Conservation (phyloP, 64 coral and sea anemone genomes). For the Hydrozoanthus tunicans region DNA sequence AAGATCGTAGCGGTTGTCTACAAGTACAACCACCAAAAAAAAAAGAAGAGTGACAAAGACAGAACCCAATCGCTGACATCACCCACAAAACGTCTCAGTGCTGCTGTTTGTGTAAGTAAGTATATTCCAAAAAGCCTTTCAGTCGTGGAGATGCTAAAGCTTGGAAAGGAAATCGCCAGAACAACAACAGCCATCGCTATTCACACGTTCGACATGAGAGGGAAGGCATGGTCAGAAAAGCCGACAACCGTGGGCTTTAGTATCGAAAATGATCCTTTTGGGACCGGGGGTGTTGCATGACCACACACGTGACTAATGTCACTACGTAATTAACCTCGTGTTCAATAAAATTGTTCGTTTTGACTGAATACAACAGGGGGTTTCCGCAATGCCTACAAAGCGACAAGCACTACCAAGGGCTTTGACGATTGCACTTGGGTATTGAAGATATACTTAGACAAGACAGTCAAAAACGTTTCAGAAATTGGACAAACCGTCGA, state of each 20-base stretch:
- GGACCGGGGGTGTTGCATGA: neutral
- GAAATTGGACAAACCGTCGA: neutral
- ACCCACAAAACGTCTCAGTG: conserved; percentile 4
- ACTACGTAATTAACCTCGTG: too few relatives aligned
- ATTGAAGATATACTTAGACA: conserved; percentile 6
- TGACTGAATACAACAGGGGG: neutral
- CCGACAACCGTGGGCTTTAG: conserved; percentile 5
- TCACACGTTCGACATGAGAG: conserved; percentile 28
- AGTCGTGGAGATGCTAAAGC: conserved; percentile 30
- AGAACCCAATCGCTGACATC: conserved; percentile 19
- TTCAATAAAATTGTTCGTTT: too few relatives aligned
- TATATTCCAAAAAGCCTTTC: conserved; percentile 39
- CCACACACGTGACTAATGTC: too few relatives aligned
- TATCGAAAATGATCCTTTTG: conserved; percentile 16
- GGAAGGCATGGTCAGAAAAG: conserved; percentile 1
- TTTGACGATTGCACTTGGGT: conserved; percentile 28
- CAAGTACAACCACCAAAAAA: neutral
- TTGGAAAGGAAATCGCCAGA: neutral
- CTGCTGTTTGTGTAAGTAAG: neutral
- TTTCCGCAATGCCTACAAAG: conserved; percentile 50
- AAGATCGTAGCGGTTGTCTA: neutral
- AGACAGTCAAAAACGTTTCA: neutral
- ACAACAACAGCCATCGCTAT: conserved; percentile 19
- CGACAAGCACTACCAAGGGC: conserved; percentile 21
- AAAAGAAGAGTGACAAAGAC: neutral